These are phyloP conservation scores for Octopus bimaculoides DNA, from an alignment of 1,140 invertebrate species.

Conservation along the genomic window DNA sequence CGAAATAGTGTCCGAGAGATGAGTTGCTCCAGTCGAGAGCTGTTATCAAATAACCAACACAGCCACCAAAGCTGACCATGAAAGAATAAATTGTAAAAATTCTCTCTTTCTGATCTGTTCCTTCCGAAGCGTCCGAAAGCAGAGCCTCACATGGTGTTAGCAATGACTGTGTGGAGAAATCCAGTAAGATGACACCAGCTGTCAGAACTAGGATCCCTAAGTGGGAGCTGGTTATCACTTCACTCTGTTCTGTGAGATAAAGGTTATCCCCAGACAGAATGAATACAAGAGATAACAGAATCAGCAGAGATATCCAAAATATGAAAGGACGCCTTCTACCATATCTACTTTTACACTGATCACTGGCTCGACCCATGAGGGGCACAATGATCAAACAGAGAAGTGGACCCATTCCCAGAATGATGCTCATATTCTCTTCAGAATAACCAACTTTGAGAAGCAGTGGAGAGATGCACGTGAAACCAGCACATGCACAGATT, in stretches of 20 bases:
- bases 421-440: constrained; percentile 57
- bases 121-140: constrained; percentile 55
- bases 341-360: constrained; percentile 53
- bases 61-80: constrained; percentile 59
- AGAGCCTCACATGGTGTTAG: constrained; percentile 61
- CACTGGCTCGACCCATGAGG: constrained; percentile 57
- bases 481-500: constrained; percentile 59
- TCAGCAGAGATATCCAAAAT: constrained; percentile 49
- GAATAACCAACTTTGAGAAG: constrained; percentile 59
- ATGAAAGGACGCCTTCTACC: constrained; percentile 61
- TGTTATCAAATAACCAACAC: constrained; percentile 60
- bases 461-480: constrained; percentile 61
- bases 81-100: constrained; percentile 60
- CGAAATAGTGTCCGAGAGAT: constrained; percentile 44
- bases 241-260: constrained; percentile 29
- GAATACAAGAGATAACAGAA: constrained; percentile 53
- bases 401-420: constrained; percentile 57
- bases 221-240: constrained; percentile 27
- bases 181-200: constrained; percentile 56
- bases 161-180: constrained; percentile 59
- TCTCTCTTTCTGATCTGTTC: constrained; percentile 46
- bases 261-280: constrained; percentile 52
- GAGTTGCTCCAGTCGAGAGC: constrained; percentile 59
- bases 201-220: constrained; percentile 47
- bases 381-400: constrained; percentile 59